These are phyloP conservation scores for Fundulus diaphanus DNA, from an alignment of 2,797 vertebrate species.

Conservation along the genomic window DNA sequence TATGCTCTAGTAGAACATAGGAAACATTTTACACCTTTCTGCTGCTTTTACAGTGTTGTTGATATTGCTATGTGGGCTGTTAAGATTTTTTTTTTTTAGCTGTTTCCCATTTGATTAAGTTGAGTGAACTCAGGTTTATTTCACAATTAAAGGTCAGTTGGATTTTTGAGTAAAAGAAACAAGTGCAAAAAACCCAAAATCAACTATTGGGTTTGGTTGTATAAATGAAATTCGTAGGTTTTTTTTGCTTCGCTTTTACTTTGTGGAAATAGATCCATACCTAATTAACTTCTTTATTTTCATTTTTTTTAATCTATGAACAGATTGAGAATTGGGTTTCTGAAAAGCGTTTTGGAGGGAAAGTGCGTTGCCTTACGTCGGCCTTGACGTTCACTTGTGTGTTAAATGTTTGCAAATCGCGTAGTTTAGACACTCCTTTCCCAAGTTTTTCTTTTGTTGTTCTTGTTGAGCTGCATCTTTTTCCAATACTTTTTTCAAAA, in stretches of 20 bases:
- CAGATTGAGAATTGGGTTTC: slow-evolving; percentile 6
- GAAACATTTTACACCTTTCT: slow-evolving; percentile 37
- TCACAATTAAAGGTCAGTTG: slow-evolving; percentile 32
- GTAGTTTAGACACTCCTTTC: slow-evolving; percentile 50
- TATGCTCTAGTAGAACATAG: slow-evolving; percentile 10
- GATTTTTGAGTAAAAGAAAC: slow-evolving; percentile 29
- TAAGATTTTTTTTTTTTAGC: slow-evolving; percentile 47
- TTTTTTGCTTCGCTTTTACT: slow-evolving; percentile 19
- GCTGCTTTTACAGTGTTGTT: slow-evolving; percentile 46
- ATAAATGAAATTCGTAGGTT: slow-evolving; percentile 10
- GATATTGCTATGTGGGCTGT: slow-evolving; percentile 19
- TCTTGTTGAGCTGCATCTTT: slow-evolving; percentile 19
- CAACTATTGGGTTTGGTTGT: slow-evolving; percentile 18
- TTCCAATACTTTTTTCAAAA: too few relatives aligned
- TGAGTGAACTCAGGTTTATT: slow-evolving; percentile 62
- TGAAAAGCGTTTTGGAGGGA: slow-evolving; percentile 13
- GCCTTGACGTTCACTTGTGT: slow-evolving; percentile 49
- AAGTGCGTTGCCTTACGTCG: slow-evolving; percentile 59
- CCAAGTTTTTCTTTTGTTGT: background rate
- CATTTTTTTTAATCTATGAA: slow-evolving; percentile 38
- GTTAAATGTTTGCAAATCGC: slow-evolving; percentile 52
- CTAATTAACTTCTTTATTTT: slow-evolving; percentile 27
- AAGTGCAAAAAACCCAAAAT: slow-evolving; percentile 6
- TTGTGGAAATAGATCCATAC: slow-evolving; percentile 22
- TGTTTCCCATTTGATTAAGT: slow-evolving; percentile 59